A percentile compares a stretch with the other conserved stretches of the same genome.
These are phyloP conservation scores for Meleagris gallopavo DNA, from an alignment of 2,113 vertebrate species.

Conservation along the genomic window DNA sequence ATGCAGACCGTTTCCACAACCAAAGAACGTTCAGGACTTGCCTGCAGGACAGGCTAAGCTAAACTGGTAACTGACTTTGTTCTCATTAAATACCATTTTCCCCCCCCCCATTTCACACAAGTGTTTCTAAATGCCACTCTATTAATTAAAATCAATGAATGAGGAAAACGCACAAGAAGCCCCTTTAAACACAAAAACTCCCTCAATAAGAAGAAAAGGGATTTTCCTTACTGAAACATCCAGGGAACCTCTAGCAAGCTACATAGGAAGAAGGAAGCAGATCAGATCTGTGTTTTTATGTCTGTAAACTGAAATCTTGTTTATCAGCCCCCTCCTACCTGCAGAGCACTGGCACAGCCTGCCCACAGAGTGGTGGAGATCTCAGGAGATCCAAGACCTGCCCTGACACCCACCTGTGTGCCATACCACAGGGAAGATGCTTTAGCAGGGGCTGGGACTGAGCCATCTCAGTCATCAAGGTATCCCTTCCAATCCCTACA, in stretches of 20 bases:
- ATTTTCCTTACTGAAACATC: background rate
- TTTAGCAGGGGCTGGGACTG: no score
- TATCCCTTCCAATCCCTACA: no score
- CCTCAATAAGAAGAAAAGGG: background rate
- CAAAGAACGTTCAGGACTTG: background rate
- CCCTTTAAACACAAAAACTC: background rate
- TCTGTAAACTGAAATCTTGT: background rate
- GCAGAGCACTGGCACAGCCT: no score
- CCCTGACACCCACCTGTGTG: no score
- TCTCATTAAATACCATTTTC: background rate
- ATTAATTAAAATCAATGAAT: constrained; percentile 9
- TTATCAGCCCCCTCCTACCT: background rate
- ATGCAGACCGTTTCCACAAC: background rate
- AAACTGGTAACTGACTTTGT: background rate
- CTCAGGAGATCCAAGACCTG: no score
- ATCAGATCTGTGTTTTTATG: background rate
- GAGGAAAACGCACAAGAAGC: background rate
- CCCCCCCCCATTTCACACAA: background rate
- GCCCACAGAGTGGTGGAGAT: no score
- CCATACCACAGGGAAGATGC: no score
- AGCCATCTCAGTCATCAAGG: no score
- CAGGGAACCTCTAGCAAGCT: background rate
- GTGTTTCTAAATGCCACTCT: background rate
- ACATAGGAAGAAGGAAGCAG: background rate
- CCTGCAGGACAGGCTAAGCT: background rate